Conservation (phyloP, 92 coral and sea anemone genomes). For the Muricea muricata region DNA sequence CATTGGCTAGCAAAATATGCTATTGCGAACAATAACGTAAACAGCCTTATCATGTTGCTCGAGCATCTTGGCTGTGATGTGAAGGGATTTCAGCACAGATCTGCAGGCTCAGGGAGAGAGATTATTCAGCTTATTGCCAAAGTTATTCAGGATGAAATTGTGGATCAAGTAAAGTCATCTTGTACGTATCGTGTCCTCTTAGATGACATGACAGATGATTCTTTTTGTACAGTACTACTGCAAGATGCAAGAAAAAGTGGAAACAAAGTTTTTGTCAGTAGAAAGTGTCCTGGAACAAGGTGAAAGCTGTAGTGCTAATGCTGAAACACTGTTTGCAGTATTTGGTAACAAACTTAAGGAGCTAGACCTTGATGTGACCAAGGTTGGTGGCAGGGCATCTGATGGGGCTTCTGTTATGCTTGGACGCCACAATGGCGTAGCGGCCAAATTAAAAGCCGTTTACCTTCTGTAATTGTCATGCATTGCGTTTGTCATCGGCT, state of each 20-base stretch:
- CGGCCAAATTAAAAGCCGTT: slow-evolving; percentile 58
- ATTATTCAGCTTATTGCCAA: slow-evolving; percentile 66
- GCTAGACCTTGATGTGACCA: slow-evolving; percentile 35
- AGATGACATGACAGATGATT: slow-evolving; percentile 68
- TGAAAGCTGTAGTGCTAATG: slow-evolving; percentile 69
- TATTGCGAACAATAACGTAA: slow-evolving; percentile 69
- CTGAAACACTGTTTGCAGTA: slow-evolving; percentile 60
- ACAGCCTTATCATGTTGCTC: slow-evolving; percentile 65
- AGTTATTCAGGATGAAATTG: slow-evolving; percentile 61
- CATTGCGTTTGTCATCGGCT: slow-evolving; percentile 36
- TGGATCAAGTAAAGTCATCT: slow-evolving; percentile 59
- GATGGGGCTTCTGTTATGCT: slow-evolving; percentile 68
- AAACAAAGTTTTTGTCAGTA: slow-evolving; percentile 60
- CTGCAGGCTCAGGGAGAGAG: slow-evolving; percentile 60
- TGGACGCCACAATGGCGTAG: slow-evolving; percentile 66
- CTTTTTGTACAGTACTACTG: slow-evolving; percentile 64
- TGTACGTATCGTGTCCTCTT: slow-evolving; percentile 58
- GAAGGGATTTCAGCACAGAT: slow-evolving; percentile 67
- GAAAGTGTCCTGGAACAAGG: slow-evolving; percentile 59
- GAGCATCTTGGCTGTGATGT: slow-evolving; percentile 67
- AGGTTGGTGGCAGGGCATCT: slow-evolving; percentile 67
- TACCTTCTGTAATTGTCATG: slow-evolving; percentile 48
- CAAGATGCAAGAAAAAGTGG: slow-evolving; percentile 64
- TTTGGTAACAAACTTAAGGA: slow-evolving; percentile 51
- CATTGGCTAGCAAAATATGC: slow-evolving; percentile 66